Percentiles rank a stretch among this genome's conserved stretches.
These are phyloP conservation scores for Parthenolecanium corni DNA, from an alignment of 2,888 invertebrate genomes.

Conservation along the genomic window DNA sequence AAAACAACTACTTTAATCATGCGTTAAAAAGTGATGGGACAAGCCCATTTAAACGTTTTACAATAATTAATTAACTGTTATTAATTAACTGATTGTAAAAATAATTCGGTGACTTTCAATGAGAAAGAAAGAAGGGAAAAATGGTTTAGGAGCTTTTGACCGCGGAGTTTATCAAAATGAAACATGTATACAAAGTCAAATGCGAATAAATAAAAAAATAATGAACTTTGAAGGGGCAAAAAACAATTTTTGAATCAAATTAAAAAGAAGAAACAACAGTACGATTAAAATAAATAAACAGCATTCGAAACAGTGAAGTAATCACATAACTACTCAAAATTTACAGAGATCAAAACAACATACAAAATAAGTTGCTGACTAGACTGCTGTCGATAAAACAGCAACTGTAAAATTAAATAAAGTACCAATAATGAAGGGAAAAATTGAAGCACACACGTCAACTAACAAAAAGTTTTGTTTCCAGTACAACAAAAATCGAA, in stretches of 20 bases:
- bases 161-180: background rate
- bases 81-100: background rate
- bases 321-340: conserved; percentile 6
- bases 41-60: no score
- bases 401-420: background rate
- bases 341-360: conserved; percentile 23
- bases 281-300: conserved; percentile 1
- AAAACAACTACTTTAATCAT: background rate
- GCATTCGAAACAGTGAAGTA: conserved; percentile 14
- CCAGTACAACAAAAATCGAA: background rate
- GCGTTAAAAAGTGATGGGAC: background rate
- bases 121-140: background rate
- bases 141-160: background rate
- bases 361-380: conserved; percentile 23
- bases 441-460: background rate
- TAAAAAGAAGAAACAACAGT: background rate
- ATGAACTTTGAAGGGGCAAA: background rate
- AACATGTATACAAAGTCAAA: background rate
- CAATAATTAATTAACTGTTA: no score
- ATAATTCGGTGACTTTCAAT: no score
- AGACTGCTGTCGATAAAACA: conserved; percentile 21
- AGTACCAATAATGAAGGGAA: background rate
- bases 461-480: background rate
- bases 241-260: background rate
- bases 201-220: background rate